Evolutionary conservation across 2,797 vertebrate species (phyloP).

Genomic region (Fringilla coelebs): DNA sequence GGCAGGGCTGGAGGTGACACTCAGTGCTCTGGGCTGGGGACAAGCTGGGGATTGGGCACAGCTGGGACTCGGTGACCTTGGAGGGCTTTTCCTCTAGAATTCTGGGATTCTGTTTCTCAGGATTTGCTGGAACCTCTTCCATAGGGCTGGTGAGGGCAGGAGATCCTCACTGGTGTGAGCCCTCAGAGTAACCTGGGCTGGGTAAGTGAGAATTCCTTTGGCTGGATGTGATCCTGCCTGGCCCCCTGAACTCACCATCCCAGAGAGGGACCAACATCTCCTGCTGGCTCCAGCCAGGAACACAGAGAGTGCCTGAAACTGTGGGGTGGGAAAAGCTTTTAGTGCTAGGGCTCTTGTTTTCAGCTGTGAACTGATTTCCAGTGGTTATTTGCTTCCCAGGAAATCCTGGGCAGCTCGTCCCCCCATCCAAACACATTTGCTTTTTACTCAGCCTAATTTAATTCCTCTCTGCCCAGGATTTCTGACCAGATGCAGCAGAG

Average conservation of each 20-base stretch:
- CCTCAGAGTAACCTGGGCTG: background rate
- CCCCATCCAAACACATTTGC: background rate
- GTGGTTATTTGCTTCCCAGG: background rate
- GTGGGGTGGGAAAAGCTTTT: background rate
- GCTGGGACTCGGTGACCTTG: background rate
- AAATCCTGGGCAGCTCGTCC: background rate
- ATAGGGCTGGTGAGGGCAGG: background rate
- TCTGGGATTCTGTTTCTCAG: background rate
- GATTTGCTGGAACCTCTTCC: background rate
- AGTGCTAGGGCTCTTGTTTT: background rate
- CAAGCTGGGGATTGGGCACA: background rate
- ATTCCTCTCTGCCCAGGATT: background rate
- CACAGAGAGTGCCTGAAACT: background rate
- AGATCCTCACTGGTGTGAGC: fast-evolving
- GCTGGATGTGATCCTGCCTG: background rate
- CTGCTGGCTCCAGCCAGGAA: background rate
- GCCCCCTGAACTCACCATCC: fast-evolving
- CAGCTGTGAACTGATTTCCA: background rate
- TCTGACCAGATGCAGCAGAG: background rate
- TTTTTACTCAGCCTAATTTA: background rate
- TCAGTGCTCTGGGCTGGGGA: background rate
- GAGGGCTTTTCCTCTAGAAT: background rate
- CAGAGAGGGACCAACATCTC: background rate
- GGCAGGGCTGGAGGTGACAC: background rate
- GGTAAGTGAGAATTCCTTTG: background rate